Conservation (phyloP, 2,797 vertebrate genomes). For the Gallirallus australis region DNA sequence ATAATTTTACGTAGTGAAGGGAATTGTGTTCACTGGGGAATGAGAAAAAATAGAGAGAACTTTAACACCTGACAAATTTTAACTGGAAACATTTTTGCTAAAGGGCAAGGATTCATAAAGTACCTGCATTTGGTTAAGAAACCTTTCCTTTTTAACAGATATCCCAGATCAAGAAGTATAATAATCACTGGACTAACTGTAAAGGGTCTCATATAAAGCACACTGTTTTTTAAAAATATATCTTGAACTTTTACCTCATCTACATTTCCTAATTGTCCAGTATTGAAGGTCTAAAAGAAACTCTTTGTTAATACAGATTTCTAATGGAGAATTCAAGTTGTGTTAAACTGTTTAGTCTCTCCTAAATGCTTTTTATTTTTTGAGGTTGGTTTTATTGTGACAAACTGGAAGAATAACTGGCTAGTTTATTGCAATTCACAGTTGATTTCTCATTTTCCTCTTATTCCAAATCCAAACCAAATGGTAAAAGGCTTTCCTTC, state of each 20-base stretch:
- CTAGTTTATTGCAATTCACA: neutral
- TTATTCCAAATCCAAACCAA: neutral
- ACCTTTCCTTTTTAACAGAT: neutral
- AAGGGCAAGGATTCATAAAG: neutral
- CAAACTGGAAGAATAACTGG: neutral
- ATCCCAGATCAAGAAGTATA: neutral
- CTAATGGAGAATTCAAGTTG: neutral
- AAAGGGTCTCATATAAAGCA: neutral
- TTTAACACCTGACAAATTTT: constrained; percentile 1
- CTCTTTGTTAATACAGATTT: neutral
- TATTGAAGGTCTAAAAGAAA: neutral
- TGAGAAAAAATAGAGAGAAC: constrained; percentile 19
- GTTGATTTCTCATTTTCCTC: neutral
- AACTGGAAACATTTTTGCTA: constrained; percentile 37
- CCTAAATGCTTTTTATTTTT: neutral
- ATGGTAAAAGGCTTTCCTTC: neutral
- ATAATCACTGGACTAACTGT: neutral
- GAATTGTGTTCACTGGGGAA: neutral
- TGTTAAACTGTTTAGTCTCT: neutral
- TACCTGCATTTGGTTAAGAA: neutral
- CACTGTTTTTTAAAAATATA: neutral
- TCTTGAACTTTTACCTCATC: neutral
- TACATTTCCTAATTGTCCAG: neutral
- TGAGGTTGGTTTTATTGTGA: neutral
- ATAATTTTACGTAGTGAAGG: neutral